Evolutionary conservation across 1,140 invertebrate species (phyloP).

Genomic region (Lepidurus packardi): DNA sequence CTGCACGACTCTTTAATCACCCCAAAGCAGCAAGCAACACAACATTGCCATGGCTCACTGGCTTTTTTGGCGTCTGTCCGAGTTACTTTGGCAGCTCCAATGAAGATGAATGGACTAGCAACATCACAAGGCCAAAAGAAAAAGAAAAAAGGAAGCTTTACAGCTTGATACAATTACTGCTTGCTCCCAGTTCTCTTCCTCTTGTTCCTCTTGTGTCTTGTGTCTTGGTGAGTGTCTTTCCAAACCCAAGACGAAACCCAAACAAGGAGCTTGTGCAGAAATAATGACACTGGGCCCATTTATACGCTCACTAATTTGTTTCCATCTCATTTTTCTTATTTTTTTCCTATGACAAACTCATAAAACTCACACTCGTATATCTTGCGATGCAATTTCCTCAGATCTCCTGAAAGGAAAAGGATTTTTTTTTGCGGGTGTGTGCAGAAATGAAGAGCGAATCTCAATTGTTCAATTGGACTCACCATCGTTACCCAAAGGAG

Average conservation of each 20-base stretch:
- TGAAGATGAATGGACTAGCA: constrained; percentile 15
- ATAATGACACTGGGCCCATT: background rate
- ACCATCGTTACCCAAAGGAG: too few relatives aligned
- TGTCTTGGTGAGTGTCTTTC: background rate
- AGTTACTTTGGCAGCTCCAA: constrained; percentile 21
- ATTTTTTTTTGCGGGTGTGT: background rate
- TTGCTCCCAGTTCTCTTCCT: background rate
- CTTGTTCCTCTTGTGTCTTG: background rate
- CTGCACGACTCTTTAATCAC: constrained; percentile 10
- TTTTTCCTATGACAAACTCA: constrained; percentile 8
- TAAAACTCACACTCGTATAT: background rate
- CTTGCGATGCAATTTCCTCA: background rate
- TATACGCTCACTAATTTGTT: background rate
- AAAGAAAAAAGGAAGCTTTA: constrained; percentile 11
- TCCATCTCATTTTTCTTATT: constrained; percentile 9
- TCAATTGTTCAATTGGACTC: too few relatives aligned
- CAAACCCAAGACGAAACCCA: background rate
- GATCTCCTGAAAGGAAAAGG: background rate
- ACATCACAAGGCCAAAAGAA: background rate
- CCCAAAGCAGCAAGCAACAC: constrained; percentile 14
- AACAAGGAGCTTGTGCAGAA: background rate
- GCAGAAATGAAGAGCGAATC: too few relatives aligned
- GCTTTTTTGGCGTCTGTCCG: constrained; percentile 18
- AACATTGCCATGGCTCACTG: constrained; percentile 21
- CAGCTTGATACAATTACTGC: constrained; percentile 21